Percentiles rank a stretch among this genome's conserved stretches.
Conservation (phyloP, 2,888 invertebrate genomes). For the Drosophila bunnanda region DNA sequence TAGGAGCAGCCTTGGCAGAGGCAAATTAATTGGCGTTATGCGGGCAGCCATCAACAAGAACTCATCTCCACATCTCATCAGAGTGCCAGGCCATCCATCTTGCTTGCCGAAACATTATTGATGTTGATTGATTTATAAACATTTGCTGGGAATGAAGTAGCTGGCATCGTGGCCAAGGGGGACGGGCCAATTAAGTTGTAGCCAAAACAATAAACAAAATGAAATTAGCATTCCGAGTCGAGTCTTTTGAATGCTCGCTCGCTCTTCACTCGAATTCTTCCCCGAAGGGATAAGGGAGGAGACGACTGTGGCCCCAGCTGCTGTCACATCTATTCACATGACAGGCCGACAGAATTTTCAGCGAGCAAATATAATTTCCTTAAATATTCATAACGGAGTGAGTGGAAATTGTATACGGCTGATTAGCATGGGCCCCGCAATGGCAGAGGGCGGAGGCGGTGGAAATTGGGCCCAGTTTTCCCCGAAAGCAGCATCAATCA, state of each 20-base stretch:
- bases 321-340: constrained; percentile 59
- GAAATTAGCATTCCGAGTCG: constrained; percentile 68
- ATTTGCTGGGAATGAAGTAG: constrained; percentile 48
- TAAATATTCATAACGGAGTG: constrained; percentile 65
- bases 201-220: constrained; percentile 79
- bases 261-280: constrained; percentile 3
- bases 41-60: constrained; percentile 39
- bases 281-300: not conserved
- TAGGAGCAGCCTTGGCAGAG: constrained; percentile 3
- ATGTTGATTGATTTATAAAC: constrained; percentile 82
- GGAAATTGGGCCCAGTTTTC: constrained; percentile 13
- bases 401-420: constrained; percentile 56
- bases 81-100: constrained; percentile 63
- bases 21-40: constrained; percentile 46
- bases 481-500: constrained; percentile 61
- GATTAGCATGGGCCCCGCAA: constrained; percentile 56
- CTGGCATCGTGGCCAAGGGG: not conserved
- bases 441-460: not conserved
- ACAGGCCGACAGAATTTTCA: constrained; percentile 43
- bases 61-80: constrained; percentile 7
- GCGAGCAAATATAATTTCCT: constrained; percentile 63
- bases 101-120: constrained; percentile 57
- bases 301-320: constrained; percentile 32
- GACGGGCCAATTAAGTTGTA: constrained; percentile 71
- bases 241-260: constrained; percentile 7